Base-by-base conservation (phyloP, 2,113 vertebrate species). In the Gambusia holbrooki region DNA sequence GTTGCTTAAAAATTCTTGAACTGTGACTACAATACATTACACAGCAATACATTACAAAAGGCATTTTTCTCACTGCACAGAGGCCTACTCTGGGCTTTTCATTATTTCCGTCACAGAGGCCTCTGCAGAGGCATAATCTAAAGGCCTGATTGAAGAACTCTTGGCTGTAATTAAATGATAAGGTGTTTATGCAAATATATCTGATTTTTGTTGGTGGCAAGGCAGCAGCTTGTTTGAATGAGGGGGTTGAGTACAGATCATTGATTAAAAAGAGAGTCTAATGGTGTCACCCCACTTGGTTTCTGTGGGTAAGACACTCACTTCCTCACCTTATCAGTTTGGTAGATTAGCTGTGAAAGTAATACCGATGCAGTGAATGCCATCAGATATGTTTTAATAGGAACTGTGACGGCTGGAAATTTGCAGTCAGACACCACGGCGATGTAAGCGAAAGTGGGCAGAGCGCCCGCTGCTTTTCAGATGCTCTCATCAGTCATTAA, bases 91-190 rank as follows among this genome's bases (percentile, higher is more conserved):
- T 27, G 29, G 58, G 69, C 61, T 84, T 87, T 75, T 77, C 83
- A 83, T 83, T 64, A 84, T 82, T 84, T 76, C 62, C 65, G 71
- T 77, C 72, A 72, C 65, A 29, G 22, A 74, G 75, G 25, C 73
- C 71, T 77, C 64, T 69, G 89, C 86, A 87, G 83, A 89, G 85
- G 63, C 70, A 45, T 71, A 81, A 88, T 88, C 74, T 82, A 45
- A 65, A 62, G 62, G 58, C 84, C 27, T 75, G 81, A 92, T 86
- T 88, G 69, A 66, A 88, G 72, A 87, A 86, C 82, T 84, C 84
- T 83, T 76, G 76, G 73, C 87, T 90, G 74, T 90, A 91, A 92
- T 92, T 92, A 93, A 89, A 93, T 87, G 88, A 90, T 90, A 90
- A 87, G 85, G 82, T 89, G 89, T 87, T 92, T 91, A 86, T 90